Conservation (phyloP, 1,140 invertebrate genomes). For the Aphelenchoides avenae region DNA sequence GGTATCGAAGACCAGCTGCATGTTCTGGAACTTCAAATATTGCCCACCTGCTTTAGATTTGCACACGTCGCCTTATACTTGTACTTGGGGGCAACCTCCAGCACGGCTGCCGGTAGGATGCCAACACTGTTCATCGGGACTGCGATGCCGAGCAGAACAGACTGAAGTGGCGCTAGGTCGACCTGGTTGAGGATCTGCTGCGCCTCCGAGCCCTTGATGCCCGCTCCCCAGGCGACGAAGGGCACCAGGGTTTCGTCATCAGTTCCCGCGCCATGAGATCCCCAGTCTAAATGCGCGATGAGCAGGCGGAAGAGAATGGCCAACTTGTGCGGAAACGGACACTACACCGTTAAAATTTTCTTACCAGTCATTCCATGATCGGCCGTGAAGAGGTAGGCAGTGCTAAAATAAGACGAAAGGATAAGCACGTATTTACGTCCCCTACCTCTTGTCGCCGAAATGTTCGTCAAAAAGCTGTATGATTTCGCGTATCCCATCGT, state of each 20-base stretch:
- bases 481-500: conserved; percentile 71
- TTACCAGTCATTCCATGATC: conserved; percentile 82
- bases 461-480: conserved; percentile 68
- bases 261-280: conserved; percentile 74
- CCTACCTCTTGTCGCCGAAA: conserved; percentile 59
- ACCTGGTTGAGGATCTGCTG: conserved; percentile 63
- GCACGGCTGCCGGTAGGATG: conserved; percentile 60
- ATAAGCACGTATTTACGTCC: conserved; percentile 69
- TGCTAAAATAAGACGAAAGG: conserved; percentile 72
- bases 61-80: conserved; percentile 35
- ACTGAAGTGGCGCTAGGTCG: conserved; percentile 81
- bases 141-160: conserved; percentile 75
- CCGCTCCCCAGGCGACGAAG: conserved; percentile 86
- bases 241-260: conserved; percentile 87
- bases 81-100: conserved; percentile 37
- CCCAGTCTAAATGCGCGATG: too few relatives aligned
- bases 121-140: conserved; percentile 86
- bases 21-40: too few relatives aligned
- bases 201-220: conserved; percentile 63
- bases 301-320: too few relatives aligned
- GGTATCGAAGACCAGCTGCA: conserved; percentile 64
- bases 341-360: too few relatives aligned
- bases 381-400: conserved; percentile 83
- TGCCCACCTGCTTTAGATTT: conserved; percentile 50
- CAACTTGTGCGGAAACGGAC: too few relatives aligned